Conservation (phyloP, 2,113 vertebrate genomes). For the Zootoca vivipara region DNA sequence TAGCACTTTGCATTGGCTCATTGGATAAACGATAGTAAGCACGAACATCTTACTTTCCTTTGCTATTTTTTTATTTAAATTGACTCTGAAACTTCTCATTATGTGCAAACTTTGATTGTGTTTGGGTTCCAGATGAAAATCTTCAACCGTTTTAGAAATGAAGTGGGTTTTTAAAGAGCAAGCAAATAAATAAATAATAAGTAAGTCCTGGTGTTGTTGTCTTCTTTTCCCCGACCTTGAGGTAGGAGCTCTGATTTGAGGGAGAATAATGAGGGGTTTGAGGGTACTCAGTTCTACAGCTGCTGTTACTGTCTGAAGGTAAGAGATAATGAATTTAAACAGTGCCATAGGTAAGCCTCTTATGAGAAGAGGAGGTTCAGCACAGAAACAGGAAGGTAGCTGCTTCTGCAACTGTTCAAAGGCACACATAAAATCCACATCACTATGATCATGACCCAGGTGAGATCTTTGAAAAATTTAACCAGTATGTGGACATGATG, state of each 20-base stretch:
- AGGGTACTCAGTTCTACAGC: background rate
- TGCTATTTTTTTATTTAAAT: constrained; percentile 23
- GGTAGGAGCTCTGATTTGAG: background rate
- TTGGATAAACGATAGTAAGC: background rate
- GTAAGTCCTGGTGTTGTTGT: background rate
- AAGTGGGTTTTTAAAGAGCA: background rate
- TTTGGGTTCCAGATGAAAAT: background rate
- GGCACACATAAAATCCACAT: background rate
- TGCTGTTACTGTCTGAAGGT: background rate
- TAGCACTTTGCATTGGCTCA: constrained; percentile 9
- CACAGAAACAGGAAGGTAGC: background rate
- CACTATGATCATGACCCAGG: background rate
- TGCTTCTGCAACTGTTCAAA: background rate
- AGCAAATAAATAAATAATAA: background rate
- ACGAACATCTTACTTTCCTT: background rate
- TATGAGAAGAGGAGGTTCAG: background rate
- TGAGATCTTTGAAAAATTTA: constrained; percentile 2
- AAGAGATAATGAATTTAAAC: background rate
- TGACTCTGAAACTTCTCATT: constrained; percentile 5
- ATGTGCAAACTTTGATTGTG: background rate
- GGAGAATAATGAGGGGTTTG: background rate
- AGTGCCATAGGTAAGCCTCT: background rate
- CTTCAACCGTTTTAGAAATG: constrained; percentile 17
- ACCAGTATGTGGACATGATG: background rate
- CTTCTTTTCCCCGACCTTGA: background rate